Evolutionary conservation across 2,888 invertebrate species (phyloP).

Genomic region (Dasysyrphus tricinctus): DNA sequence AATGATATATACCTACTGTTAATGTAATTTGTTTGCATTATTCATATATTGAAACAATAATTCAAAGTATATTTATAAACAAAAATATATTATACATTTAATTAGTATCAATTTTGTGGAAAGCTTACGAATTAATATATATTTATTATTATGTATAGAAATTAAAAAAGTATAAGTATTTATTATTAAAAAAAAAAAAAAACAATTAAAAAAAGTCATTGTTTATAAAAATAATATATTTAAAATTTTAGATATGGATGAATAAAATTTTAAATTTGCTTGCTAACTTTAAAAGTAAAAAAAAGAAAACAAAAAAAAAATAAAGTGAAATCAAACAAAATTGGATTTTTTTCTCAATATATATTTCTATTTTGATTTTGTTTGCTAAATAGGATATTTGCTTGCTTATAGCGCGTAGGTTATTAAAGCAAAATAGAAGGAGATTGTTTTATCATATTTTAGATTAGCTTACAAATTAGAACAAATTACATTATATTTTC

Average conservation of each 20-base stretch:
- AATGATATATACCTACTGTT: conserved; percentile 56
- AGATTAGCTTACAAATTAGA: not conserved
- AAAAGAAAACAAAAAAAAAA: conserved; percentile 59
- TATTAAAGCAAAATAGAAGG: not conserved
- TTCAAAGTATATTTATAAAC: conserved; percentile 51
- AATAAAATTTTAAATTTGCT: conserved; percentile 71
- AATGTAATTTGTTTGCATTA: conserved; percentile 70
- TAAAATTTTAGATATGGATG: conserved; percentile 66
- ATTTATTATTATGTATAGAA: conserved; percentile 67
- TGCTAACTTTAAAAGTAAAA: conserved; percentile 48
- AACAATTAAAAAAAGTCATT: conserved; percentile 42
- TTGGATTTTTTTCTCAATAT: conserved; percentile 66
- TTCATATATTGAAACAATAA: conserved; percentile 50
- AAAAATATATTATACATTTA: conserved; percentile 57
- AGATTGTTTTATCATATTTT: not conserved
- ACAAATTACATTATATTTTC: not conserved
- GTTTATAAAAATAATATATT: conserved; percentile 66
- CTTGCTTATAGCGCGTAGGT: not conserved
- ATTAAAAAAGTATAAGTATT: conserved; percentile 62
- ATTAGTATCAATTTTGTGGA: conserved; percentile 69
- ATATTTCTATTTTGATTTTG: conserved; percentile 50
- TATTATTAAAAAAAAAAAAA: conserved; percentile 38
- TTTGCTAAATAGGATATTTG: conserved; percentile 17
- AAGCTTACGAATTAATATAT: conserved; percentile 73
- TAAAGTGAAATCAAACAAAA: conserved; percentile 70